These are phyloP conservation scores for Collichthys lucidus DNA, from an alignment of 2,113 vertebrate species.

Conservation along the genomic window DNA sequence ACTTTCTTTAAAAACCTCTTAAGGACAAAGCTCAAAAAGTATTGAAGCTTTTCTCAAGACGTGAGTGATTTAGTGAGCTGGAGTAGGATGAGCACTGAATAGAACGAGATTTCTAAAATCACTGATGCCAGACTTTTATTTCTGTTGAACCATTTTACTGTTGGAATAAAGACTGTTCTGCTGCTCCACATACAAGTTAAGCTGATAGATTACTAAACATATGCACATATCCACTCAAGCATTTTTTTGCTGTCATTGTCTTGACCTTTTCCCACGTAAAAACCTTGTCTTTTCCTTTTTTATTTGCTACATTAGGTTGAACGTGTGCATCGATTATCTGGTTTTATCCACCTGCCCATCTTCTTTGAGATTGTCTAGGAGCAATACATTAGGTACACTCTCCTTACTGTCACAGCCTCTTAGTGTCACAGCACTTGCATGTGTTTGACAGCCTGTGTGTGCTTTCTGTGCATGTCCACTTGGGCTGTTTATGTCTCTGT, in stretches of 20 bases:
- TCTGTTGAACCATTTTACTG: constrained; percentile 1
- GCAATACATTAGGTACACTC: constrained; percentile 42
- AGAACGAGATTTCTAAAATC: neutral
- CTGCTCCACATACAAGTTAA: neutral
- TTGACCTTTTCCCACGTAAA: constrained; percentile 46
- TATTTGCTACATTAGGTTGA: constrained; percentile 16
- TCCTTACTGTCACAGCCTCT: constrained; percentile 34
- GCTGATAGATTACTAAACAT: neutral
- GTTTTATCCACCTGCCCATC: constrained; percentile 33
- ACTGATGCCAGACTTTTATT: constrained; percentile 9
- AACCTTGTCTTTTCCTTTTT: constrained; percentile 5
- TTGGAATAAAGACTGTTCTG: neutral
- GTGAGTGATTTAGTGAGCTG: constrained; percentile 20
- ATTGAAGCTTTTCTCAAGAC: neutral
- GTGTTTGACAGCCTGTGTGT: neutral
- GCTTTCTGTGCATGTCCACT: constrained; percentile 1
- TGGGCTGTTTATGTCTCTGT: constrained; percentile 15
- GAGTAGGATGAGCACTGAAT: neutral
- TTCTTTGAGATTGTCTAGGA: constrained; percentile 33
- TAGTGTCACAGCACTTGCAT: constrained; percentile 24
- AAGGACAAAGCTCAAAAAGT: neutral
- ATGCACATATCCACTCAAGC: constrained; percentile 15
- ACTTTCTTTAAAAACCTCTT: constrained; percentile 6
- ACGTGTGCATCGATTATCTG: constrained; percentile 31
- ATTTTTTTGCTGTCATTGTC: constrained; percentile 15